These are phyloP conservation scores for Shinisaurus crocodilurus DNA, from an alignment of 2,113 vertebrate genomes.

Conservation along the genomic window DNA sequence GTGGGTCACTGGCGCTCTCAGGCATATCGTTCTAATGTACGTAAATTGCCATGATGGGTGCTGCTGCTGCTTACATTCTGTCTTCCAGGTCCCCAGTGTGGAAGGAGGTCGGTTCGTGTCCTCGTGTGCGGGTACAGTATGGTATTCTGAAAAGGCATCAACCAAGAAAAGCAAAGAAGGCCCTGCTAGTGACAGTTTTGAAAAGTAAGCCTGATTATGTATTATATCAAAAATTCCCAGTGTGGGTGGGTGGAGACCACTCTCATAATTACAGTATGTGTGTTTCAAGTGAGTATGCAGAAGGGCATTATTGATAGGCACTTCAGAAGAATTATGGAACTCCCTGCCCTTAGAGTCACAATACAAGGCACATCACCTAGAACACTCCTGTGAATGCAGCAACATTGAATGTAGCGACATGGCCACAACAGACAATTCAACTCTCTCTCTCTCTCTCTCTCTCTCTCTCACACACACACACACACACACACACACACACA, in stretches of 20 bases:
- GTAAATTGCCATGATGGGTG: no score
- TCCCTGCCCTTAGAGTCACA: not conserved
- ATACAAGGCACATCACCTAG: not conserved
- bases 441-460: no score
- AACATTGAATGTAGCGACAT: not conserved
- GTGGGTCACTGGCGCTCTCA: no score
- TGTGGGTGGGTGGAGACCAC: no score
- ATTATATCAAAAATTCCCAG: not conserved
- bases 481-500: no score
- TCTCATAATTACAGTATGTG: not conserved
- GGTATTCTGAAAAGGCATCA: not conserved
- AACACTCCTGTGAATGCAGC: not conserved
- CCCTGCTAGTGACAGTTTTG: slow-evolving; percentile 9
- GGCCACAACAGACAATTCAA: not conserved
- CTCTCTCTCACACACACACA: no score
- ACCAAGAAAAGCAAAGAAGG: slow-evolving; percentile 16
- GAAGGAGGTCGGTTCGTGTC: no score
- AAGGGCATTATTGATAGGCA: not conserved
- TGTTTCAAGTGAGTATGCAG: not conserved
- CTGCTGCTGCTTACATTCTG: no score
- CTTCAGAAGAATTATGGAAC: not conserved
- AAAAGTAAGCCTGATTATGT: slow-evolving; percentile 18
- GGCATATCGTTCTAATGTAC: no score
- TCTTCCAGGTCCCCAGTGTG: no score
- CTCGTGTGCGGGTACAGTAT: no score